Conservation (phyloP, 2,113 vertebrate genomes). For the Irena cyanogastra region DNA sequence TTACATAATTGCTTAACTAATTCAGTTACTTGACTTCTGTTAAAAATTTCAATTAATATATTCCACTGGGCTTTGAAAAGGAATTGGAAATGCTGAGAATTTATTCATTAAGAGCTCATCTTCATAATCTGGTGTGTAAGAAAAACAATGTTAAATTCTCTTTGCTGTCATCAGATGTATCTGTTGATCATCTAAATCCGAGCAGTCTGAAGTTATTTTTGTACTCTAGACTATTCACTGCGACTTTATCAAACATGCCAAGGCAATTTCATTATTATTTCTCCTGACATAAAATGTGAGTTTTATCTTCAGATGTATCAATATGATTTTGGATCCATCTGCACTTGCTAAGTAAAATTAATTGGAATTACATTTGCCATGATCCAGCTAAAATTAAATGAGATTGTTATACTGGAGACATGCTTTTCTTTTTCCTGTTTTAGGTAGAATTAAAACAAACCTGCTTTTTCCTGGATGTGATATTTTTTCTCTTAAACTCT, state of each 20-base stretch:
- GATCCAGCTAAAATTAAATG: neutral
- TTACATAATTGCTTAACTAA: neutral
- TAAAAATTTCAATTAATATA: neutral
- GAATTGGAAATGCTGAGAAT: neutral
- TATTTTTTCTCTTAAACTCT: neutral
- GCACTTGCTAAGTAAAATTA: neutral
- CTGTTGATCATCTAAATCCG: neutral
- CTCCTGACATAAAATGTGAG: neutral
- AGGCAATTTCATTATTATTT: constrained; percentile 8
- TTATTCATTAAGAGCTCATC: neutral
- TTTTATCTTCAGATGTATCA: neutral
- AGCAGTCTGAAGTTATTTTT: neutral
- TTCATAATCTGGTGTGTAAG: neutral
- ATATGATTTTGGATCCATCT: neutral
- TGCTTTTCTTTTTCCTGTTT: neutral
- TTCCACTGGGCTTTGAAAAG: constrained; percentile 5
- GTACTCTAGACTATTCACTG: neutral
- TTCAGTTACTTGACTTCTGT: neutral
- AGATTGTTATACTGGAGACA: neutral
- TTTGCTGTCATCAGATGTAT: neutral
- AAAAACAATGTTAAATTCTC: neutral
- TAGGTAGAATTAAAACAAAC: neutral
- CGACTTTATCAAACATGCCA: neutral
- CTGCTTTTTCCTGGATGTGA: neutral
- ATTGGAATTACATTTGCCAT: neutral